Evolutionary conservation across 2,888 invertebrate species (phyloP).

Genomic region (Drosophila gaucha): DNA sequence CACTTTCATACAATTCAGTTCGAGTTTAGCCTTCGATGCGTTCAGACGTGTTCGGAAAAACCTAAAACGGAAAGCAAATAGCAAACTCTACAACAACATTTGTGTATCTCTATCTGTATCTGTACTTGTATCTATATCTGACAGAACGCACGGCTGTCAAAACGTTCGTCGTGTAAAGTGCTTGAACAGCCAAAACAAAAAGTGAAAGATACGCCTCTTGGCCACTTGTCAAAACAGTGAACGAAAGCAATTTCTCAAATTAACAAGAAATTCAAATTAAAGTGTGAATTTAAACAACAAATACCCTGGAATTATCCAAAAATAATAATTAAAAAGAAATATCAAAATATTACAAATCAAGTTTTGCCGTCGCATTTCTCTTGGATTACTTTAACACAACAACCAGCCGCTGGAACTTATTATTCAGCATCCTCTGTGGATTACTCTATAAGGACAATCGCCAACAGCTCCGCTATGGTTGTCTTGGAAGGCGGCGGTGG

Average conservation of each 20-base stretch:
- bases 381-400: conserved; percentile 53
- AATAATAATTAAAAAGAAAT: background rate
- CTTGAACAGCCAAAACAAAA: conserved; percentile 24
- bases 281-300: conserved; percentile 35
- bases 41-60: conserved; percentile 82
- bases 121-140: conserved; percentile 1
- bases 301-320: conserved; percentile 33
- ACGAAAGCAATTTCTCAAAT: conserved; percentile 26
- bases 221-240: conserved; percentile 45
- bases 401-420: conserved; percentile 14
- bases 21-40: conserved; percentile 83
- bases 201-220: conserved; percentile 38
- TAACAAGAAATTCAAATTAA: conserved; percentile 43
- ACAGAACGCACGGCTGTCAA: conserved; percentile 25
- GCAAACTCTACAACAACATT: conserved; percentile 35
- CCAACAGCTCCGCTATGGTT: conserved; percentile 87
- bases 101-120: conserved; percentile 1
- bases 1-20: conserved; percentile 76
- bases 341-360: conserved; percentile 5
- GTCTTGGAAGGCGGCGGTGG: conserved; percentile 95
- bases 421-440: conserved; percentile 25
- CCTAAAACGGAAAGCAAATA: conserved; percentile 52
- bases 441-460: conserved; percentile 28
- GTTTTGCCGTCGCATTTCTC: conserved; percentile 64
- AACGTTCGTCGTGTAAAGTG: conserved; percentile 47